phyloP scores from a whole-genome alignment of 35 echinoderm and acorn worm genomes.

The Hemicentrotus pulcherrimus region DNA sequence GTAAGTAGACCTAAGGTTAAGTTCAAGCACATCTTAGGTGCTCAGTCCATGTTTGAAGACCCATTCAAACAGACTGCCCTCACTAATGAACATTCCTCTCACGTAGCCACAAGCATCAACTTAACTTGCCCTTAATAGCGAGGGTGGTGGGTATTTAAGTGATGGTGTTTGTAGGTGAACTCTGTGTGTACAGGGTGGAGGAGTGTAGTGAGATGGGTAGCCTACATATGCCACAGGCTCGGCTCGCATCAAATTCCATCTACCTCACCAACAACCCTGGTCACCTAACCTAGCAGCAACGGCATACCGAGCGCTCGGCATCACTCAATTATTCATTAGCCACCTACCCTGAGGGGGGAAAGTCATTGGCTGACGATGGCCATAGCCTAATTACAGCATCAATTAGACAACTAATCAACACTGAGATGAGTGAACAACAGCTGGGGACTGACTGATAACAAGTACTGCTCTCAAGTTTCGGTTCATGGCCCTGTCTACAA shows the following conservation, averaged over 20 bases:
- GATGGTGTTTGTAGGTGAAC: not conserved
- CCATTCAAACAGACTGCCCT: too few relatives aligned
- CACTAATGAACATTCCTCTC: conserved; percentile 2
- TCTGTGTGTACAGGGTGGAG: not conserved
- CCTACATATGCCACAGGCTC: not conserved
- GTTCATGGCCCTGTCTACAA: not conserved
- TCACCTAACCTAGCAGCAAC: not conserved
- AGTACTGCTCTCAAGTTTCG: conserved; percentile 1
- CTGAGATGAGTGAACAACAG: conserved; percentile 4
- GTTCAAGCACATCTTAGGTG: not conserved
- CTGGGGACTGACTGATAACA: conserved; percentile 23
- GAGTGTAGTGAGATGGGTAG: not conserved
- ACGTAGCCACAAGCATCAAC: not conserved
- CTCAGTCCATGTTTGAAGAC: not conserved
- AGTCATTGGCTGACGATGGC: not conserved
- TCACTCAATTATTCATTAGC: conserved; percentile 4
- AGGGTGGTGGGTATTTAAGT: not conserved
- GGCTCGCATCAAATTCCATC: not conserved
- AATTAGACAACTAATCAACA: conserved; percentile 44
- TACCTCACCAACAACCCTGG: not conserved
- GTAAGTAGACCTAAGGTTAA: not conserved
- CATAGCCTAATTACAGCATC: conserved; percentile 28
- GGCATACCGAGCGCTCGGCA: not conserved
- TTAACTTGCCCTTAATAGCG: not conserved
- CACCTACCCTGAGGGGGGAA: not conserved